Base-by-base conservation (phyloP, 64 coral and sea anemone genomes). In the Stichodactyla helianthus region DNA sequence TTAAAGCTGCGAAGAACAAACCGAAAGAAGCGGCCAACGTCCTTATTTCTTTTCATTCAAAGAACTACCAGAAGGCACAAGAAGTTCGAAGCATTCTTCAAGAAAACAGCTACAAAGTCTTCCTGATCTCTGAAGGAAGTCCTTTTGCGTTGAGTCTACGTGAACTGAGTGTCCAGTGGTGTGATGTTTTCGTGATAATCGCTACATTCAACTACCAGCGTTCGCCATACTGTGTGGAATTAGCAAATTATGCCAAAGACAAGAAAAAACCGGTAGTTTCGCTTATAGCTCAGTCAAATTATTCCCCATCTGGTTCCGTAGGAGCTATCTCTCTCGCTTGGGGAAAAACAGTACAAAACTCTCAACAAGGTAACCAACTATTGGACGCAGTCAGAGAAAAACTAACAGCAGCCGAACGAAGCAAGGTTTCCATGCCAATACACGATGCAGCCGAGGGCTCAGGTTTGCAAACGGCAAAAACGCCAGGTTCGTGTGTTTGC, bases 161-260 rank as follows among this genome's bases (percentile, higher is more conserved):
- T 59, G 93, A 94, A 84, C 54, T 74, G 61, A 74, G 56, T 16
- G 85, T 91, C 19, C 85, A 86, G n/a, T 94, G 93, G 93, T 89
- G 84, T 84, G 57, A 65, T 50, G 63, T 87, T 17, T 89, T 94
- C 25, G 85, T 94, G n/a, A 6, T 90, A 16, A 62, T 94, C 23
- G 89, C 84, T 71, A 90, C 93, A 35, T 82, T 94, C 59, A 86
- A 86, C 63, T 94, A 94, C 85, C 93, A 94, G 58, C 88, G 89
- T 51, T 84, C 85, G 17, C 63, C 82, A 79, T 79, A 86, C 50
- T 94, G 88, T 61, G 83, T 87, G 2, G 93, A 94, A 60, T 74
- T 94, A 18, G 85, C 89, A n/a, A 91, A 94, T 67, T 94, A 94
- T 44, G 93, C 93, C 15, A 94, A 94, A 35, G 88, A 90, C 19